Base-by-base conservation (phyloP, 2,888 invertebrate species). In the Drosophila nigritarsus region DNA sequence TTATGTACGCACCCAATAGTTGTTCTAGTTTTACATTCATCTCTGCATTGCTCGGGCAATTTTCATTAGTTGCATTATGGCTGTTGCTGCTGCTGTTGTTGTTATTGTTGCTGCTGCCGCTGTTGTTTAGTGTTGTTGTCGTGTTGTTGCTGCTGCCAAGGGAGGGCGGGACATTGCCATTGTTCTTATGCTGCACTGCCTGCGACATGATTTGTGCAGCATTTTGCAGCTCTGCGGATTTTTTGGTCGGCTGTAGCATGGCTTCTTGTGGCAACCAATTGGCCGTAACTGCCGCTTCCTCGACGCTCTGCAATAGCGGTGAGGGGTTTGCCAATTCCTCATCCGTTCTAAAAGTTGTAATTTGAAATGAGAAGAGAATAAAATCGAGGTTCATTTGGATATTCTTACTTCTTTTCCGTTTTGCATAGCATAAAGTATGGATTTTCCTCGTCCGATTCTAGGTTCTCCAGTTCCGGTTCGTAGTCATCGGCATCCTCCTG, bases 401-500 rank as follows among this genome's bases (percentile, higher is more conserved):
- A 11, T 11, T 20, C 62, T 70, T 38, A 77, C 79, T 77, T 77
- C 29, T 71, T 74, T 50, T 78, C 65, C 1, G 50, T 27, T 60
- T 68, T 73, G 29, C 65, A 62, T 9, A 71, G 20, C 54, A 73
- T 34, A 55, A 62, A 80, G 30, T 72, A 80, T 1, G 61, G 32
- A 38, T 80, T 82, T 13, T 82, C 80, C 27, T 89, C 82, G 13
- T 86, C 86, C 0, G 75, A 88, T 56, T 83, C 75, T 8, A 80
- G 32, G 48, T 77, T 73, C 27, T 60, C 77, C 29, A 80, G 36
- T 34, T 80, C 82, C 2, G 74, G 63, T 9, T 88, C 86, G 20
- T 82, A 78, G 18, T 73, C 73, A 66, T 91, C 86, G 3, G 63
- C 54, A 64, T 92, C 91, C n/a, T 95, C 95, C 80, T 95, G 95